Evolutionary conservation across 2,888 invertebrate species (phyloP).

Genomic region (Cephus nigrinus): DNA sequence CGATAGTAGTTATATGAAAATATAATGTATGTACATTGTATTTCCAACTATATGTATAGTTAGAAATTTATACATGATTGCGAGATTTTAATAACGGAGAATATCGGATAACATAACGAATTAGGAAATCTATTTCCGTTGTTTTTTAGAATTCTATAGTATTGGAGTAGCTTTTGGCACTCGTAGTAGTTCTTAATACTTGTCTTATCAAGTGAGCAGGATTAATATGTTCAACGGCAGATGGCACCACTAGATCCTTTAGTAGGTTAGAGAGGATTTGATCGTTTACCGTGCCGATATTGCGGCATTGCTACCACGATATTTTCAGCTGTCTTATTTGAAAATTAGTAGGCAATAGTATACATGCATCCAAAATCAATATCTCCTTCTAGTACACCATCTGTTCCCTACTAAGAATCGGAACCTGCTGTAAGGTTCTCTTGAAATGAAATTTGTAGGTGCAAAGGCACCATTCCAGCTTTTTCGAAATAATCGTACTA

Average conservation of each 20-base stretch:
- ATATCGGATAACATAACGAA: neutral
- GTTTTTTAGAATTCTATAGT: neutral
- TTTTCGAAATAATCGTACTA: neutral
- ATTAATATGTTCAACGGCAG: neutral
- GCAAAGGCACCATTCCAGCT: neutral
- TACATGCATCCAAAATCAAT: neutral
- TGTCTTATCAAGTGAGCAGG: neutral
- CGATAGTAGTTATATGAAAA: neutral
- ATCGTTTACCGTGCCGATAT: neutral
- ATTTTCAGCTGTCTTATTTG: neutral
- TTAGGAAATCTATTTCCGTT: neutral
- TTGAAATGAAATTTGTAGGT: neutral
- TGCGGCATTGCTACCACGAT: neutral
- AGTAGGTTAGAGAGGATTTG: neutral
- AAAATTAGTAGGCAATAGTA: neutral
- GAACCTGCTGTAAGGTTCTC: neutral
- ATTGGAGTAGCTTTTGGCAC: neutral
- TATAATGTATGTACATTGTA: neutral
- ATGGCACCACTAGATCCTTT: neutral
- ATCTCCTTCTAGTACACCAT: neutral
- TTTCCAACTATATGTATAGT: neutral
- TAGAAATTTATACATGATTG: too few species aligned
- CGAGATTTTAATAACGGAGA: neutral
- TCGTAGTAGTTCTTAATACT: too few species aligned
- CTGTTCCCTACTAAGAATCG: neutral